Evolutionary conservation across 2,888 invertebrate species (phyloP).

Genomic region (Hypena proboscidalis): DNA sequence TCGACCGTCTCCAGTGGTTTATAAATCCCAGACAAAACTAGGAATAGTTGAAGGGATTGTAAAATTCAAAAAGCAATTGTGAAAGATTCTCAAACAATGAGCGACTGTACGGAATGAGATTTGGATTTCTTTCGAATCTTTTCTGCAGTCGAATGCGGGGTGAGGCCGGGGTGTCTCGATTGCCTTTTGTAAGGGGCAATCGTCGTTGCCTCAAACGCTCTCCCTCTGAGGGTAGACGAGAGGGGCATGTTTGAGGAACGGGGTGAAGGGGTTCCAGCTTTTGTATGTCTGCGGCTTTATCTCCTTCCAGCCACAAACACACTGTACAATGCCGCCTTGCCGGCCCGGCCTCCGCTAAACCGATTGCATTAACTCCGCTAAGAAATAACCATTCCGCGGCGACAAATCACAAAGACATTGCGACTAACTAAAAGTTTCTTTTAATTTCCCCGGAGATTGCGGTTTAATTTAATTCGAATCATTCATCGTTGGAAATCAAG

Average conservation of each 20-base stretch:
- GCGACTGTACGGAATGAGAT: slow-evolving; percentile 67
- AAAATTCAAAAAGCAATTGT: slow-evolving; percentile 74
- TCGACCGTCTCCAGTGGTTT: slow-evolving; percentile 11
- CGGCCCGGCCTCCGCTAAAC: slow-evolving; percentile 53
- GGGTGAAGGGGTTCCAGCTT: slow-evolving; percentile 60
- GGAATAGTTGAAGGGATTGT: slow-evolving; percentile 57
- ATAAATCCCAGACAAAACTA: slow-evolving; percentile 40
- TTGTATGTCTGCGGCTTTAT: slow-evolving; percentile 71
- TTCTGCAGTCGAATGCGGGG: slow-evolving; percentile 61
- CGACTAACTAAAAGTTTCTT: slow-evolving; percentile 44
- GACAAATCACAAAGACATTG: slow-evolving; percentile 43
- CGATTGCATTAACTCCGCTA: slow-evolving; percentile 66
- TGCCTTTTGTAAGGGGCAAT: slow-evolving; percentile 76
- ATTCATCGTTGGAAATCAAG: slow-evolving; percentile 30
- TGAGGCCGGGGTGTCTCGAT: slow-evolving; percentile 34
- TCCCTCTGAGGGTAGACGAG: slow-evolving; percentile 47
- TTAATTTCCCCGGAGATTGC: slow-evolving; percentile 20
- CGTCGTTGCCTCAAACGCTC: slow-evolving; percentile 71
- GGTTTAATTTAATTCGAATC: slow-evolving; percentile 41
- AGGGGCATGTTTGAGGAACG: slow-evolving; percentile 40
- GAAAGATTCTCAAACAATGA: slow-evolving; percentile 73
- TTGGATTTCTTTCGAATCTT: slow-evolving; percentile 73
- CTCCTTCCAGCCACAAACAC: slow-evolving; percentile 64
- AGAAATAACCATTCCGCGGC: slow-evolving; percentile 44
- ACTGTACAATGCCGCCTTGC: slow-evolving; percentile 42